A percentile compares a stretch with the other conserved stretches of the same genome.
These are phyloP conservation scores for Cybosia mesomella DNA, from an alignment of 2,888 invertebrate genomes.

Conservation along the genomic window DNA sequence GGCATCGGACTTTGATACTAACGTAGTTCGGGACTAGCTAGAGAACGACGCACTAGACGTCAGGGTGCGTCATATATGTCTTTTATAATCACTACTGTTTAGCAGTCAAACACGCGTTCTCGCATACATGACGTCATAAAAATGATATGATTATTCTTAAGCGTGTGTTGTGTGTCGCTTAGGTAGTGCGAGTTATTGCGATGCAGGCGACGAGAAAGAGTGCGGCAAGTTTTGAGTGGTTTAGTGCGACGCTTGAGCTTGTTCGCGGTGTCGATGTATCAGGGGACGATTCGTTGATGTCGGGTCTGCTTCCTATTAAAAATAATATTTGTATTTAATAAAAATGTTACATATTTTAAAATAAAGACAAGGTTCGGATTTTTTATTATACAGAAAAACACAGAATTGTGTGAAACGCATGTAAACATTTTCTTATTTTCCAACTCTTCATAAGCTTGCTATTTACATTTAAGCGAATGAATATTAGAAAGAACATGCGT, in stretches of 20 bases:
- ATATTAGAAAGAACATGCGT: not conserved
- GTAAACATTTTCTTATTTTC: not conserved
- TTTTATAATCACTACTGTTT: slow-evolving; percentile 57
- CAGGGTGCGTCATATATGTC: slow-evolving; percentile 51
- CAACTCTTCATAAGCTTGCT: not conserved
- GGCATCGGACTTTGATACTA: slow-evolving; percentile 52
- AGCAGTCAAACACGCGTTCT: slow-evolving; percentile 52
- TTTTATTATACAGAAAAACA: not conserved
- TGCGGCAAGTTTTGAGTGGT: slow-evolving; percentile 48
- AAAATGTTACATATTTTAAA: not conserved
- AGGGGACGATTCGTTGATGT: slow-evolving; percentile 60
- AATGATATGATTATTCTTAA: slow-evolving; percentile 71
- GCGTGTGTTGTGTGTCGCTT: slow-evolving; percentile 45
- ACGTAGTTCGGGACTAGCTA: slow-evolving; percentile 66
- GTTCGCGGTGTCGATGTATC: slow-evolving; percentile 69
- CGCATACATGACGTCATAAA: slow-evolving; percentile 57
- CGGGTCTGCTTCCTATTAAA: slow-evolving; percentile 52
- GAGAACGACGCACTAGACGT: slow-evolving; percentile 41
- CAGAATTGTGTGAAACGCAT: not conserved
- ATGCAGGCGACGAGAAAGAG: slow-evolving; percentile 52
- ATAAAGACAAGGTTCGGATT: not conserved
- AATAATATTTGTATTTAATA: not conserved
- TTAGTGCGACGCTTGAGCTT: slow-evolving; percentile 53
- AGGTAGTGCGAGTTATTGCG: slow-evolving; percentile 56
- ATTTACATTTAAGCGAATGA: not conserved